Base-by-base conservation (phyloP, 2,797 vertebrate genomes). In the Acipenser transmontanus region DNA sequence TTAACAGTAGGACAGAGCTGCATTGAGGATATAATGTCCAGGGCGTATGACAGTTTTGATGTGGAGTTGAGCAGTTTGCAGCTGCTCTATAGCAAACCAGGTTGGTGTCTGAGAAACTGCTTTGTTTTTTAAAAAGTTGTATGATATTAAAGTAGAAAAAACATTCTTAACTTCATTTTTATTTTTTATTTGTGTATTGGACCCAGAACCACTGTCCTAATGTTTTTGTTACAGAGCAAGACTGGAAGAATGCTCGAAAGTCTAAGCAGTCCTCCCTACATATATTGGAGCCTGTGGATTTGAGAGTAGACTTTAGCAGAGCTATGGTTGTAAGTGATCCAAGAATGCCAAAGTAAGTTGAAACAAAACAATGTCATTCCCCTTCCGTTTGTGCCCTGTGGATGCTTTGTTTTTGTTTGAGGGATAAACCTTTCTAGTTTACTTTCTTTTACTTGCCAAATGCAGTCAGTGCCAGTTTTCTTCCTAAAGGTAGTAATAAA, bases 1-100 rank as follows among this genome's bases (percentile, higher is more conserved):
- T 82, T 97, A 63, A 93, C 88, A 14, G 78, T 78, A 57, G 77
- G 76, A 66, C 87, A 85, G 71, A 88, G 87, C 70, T 92, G 85
- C 65, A 89, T 96, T 68, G 94, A 98, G 86, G 95, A 97, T 75
- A 95, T 99, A 81, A 98, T 96, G 91, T 92, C 85, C 66, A 91
- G 93, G 86, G 97, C 97, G 12, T 99, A 99, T 47, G 97, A 99
- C 78, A 91, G 87, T 71, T 99, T 96, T 75, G 95, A 98, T 66
- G 50, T 99, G 62, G 92, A 98, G 7, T 95, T 99, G 47, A 94
- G 85, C 79, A 97, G 86, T 74, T 89, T 98, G 78, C 97, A 99
- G 78, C 87, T 99, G 63, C 87, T 99, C 47, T 99, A 93, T 60
- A 95, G 94, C 74, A 93, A 87, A 83, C 82, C 85, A 76, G 81